These are phyloP conservation scores for Mellivora capensis DNA, from an alignment of 2,113 vertebrate species.

Conservation along the genomic window DNA sequence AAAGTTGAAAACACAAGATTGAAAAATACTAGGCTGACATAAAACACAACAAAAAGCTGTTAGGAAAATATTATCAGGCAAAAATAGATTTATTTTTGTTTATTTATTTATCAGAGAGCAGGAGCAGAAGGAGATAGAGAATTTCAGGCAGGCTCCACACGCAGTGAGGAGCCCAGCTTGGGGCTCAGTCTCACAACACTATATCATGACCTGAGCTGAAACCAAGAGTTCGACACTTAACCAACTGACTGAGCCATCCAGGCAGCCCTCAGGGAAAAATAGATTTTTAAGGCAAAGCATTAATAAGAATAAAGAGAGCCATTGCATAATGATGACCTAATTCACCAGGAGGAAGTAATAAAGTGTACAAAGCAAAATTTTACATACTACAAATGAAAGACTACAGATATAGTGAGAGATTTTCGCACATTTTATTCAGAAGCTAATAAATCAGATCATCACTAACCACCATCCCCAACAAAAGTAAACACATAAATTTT, in stretches of 20 bases:
- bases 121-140: neutral
- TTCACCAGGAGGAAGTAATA: neutral
- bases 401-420: neutral
- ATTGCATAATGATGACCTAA: neutral
- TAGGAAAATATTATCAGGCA: neutral
- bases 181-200: neutral
- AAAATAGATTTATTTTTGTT: neutral
- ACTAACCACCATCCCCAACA: neutral
- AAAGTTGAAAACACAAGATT: neutral
- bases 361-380: neutral
- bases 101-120: neutral
- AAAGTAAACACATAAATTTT: neutral
- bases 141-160: neutral
- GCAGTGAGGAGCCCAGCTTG: neutral
- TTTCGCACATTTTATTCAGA: neutral
- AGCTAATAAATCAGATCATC: neutral
- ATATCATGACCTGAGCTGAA: neutral
- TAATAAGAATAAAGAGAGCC: neutral
- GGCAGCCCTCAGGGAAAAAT: neutral
- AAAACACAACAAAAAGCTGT: constrained; percentile 5
- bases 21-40: neutral
- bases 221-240: neutral
- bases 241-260: neutral
- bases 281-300: neutral
- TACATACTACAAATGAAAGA: neutral